Evolutionary conservation across 2,113 vertebrate genomes (phyloP).

Genomic region (Orientallactaga bullata): DNA sequence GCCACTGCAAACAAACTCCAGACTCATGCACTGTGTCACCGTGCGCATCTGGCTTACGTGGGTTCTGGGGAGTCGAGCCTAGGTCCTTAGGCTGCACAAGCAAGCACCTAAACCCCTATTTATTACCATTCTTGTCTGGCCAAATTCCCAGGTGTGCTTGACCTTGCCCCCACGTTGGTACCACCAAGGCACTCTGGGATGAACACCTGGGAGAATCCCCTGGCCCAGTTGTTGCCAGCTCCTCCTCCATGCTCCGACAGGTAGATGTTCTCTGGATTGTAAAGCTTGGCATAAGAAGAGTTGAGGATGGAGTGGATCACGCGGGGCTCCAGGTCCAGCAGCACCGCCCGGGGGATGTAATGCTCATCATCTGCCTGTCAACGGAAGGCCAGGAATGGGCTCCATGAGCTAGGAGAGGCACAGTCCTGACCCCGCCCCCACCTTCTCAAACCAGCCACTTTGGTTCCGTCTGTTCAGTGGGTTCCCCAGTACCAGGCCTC

Average conservation of each 20-base stretch:
- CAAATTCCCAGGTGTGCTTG: conserved; percentile 12
- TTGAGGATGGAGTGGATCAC: conserved; percentile 99
- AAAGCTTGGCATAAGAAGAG: conserved; percentile 97
- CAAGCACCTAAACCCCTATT: background rate
- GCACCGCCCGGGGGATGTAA: conserved; percentile 97
- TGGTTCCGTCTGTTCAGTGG: background rate
- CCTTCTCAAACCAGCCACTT: background rate
- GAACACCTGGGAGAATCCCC: conserved; percentile 97
- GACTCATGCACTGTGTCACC: no score
- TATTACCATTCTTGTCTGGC: background rate
- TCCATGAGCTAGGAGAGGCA: background rate
- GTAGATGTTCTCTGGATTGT: conserved; percentile 99
- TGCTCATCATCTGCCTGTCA: conserved; percentile 98
- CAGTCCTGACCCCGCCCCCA: conserved; percentile 83
- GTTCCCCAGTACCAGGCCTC: background rate
- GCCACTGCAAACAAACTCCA: no score
- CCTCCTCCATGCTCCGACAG: conserved; percentile 97
- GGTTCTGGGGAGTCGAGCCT: no score
- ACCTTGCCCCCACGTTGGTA: background rate
- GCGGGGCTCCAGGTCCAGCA: conserved; percentile 97
- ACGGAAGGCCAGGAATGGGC: background rate
- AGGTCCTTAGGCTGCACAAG: no score
- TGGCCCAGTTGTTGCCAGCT: conserved; percentile 99
- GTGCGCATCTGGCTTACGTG: no score
- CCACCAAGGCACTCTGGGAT: background rate